These are phyloP conservation scores for Indri indri DNA, from an alignment of 2,113 vertebrate genomes.

Conservation along the genomic window DNA sequence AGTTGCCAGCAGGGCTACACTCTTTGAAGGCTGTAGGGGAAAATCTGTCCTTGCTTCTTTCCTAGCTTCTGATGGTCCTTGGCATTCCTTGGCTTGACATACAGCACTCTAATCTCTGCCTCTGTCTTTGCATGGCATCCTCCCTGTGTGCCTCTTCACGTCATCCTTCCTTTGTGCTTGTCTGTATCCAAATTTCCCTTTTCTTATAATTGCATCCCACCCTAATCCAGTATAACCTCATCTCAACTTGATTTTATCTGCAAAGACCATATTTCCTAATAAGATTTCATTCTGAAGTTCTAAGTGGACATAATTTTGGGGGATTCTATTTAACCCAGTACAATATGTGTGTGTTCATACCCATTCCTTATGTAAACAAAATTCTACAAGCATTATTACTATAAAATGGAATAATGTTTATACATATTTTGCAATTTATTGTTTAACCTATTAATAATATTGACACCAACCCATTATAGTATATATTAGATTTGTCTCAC, in stretches of 20 bases:
- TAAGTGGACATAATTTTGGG: background rate
- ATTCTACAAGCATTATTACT: background rate
- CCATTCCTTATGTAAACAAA: background rate
- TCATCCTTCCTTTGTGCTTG: background rate
- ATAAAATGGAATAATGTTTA: background rate
- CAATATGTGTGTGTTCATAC: background rate
- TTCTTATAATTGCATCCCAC: background rate
- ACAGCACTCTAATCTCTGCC: background rate
- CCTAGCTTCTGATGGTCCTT: background rate
- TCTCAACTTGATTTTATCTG: background rate
- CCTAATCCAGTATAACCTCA: background rate
- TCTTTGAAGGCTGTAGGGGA: background rate
- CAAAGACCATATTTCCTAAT: background rate
- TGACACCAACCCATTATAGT: background rate
- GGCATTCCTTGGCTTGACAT: background rate
- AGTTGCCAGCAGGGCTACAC: background rate
- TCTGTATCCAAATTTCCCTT: background rate
- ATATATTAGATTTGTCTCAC: background rate
- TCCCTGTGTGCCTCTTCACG: background rate
- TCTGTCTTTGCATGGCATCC: background rate
- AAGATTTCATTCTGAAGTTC: background rate
- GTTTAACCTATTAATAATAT: background rate
- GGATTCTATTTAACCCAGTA: background rate
- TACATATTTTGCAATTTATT: background rate
- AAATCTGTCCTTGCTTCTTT: background rate